Evolutionary conservation across 2,113 vertebrate species (phyloP), one percentile per base, ranked within the genome.

Genomic region (Sinocyclocheilus anshuiensis): DNA sequence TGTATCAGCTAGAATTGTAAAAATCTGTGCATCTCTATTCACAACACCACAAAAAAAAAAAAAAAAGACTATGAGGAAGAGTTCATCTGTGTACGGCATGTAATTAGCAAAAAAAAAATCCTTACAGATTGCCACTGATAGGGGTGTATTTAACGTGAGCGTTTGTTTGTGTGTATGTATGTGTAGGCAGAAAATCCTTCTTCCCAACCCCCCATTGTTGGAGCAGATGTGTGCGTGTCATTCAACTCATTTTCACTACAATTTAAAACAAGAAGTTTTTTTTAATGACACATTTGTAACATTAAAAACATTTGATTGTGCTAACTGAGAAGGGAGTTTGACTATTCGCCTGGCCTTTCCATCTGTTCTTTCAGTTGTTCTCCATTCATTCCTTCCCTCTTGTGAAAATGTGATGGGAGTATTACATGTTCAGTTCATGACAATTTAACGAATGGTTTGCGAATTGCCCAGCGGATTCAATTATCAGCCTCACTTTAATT

Each of bases 381-480:
- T 77, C 24, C 5, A 29, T 82, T 82, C 81, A 36, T 39, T 55
- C 50, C 10, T 55, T 36, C 20, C 22, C 69, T 53, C 80, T 53
- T 50, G 45, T 57, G 48, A 39, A n/a, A 83, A 74, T 74, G 50
- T 83, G 45, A 74, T 72, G 24, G 50, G 67, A 74, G 33, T 59
- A n/a, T 83, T 72, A 83, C 69, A 26, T 36, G 67, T 74, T 83
- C 45, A 74, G 24, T 74, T 83, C 81, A 83, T 83, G 81, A 83
- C 81, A 83, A 83, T 74, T 83, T 74, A 83, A 83, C 33, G 81
- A 67, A 83, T 83, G 81, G 67, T 57, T 83, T 83, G 81, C 22
- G 22, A 42, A 72, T 83, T 83, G 67, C 81, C 81, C 65, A 55
- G 69, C 22, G 20, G 81, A 83, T 83, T 83, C 67, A 83, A 83